Evolutionary conservation across 2,113 vertebrate genomes (phyloP).

Genomic region (zebrafish (Danio rerio)): DNA sequence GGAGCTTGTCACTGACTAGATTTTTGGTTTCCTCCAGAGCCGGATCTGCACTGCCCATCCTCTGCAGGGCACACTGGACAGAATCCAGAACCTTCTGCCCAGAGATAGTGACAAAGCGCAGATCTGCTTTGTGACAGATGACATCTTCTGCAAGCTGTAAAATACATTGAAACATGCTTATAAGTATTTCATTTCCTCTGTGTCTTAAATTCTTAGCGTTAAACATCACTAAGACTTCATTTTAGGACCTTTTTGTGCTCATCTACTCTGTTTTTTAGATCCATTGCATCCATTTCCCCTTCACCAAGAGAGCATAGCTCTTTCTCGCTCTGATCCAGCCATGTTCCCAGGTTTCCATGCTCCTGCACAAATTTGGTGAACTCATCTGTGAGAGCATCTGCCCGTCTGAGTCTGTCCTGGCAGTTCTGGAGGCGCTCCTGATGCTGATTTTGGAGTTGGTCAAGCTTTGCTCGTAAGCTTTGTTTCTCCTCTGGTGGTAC

Average conservation of each 20-base stretch:
- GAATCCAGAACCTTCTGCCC: constrained; percentile 93
- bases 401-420: constrained; percentile 82
- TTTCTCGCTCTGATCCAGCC: constrained; percentile 87
- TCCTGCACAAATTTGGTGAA: constrained; percentile 91
- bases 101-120: constrained; percentile 94
- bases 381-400: constrained; percentile 85
- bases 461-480: constrained; percentile 77
- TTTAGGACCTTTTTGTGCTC: constrained; percentile 78
- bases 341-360: constrained; percentile 81
- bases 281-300: constrained; percentile 72
- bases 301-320: constrained; percentile 80
- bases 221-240: neutral
- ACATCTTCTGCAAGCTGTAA: constrained; percentile 88
- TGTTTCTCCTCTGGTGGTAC: constrained; percentile 80
- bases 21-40: constrained; percentile 72
- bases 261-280: constrained; percentile 75
- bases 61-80: constrained; percentile 71
- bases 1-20: constrained; percentile 84
- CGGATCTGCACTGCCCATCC: constrained; percentile 60
- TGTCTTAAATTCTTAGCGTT: neutral
- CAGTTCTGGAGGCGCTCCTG: constrained; percentile 76
- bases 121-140: constrained; percentile 96
- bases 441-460: constrained; percentile 81
- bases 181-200: neutral
- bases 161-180: neutral